Evolutionary conservation across 2,797 vertebrate species (phyloP).

Genomic region (Alauda arvensis): DNA sequence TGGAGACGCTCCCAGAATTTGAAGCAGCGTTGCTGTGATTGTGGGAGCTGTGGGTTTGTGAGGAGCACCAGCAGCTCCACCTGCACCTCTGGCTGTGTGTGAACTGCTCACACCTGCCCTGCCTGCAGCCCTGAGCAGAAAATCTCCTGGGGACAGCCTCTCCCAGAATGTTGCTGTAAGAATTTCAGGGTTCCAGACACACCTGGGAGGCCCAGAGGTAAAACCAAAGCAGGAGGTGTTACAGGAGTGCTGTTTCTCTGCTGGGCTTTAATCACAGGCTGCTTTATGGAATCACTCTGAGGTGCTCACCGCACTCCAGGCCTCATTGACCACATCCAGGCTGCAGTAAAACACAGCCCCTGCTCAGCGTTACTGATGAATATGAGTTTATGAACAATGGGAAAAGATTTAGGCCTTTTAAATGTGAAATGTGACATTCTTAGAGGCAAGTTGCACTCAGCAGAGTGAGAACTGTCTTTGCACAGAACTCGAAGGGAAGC

Average conservation of each 20-base stretch:
- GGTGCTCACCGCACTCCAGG: neutral
- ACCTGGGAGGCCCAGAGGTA: neutral
- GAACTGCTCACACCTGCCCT: neutral
- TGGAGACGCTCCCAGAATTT: neutral
- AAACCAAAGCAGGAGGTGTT: neutral
- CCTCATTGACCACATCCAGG: neutral
- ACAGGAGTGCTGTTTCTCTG: neutral
- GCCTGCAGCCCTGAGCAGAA: neutral
- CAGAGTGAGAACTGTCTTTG: neutral
- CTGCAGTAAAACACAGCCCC: neutral
- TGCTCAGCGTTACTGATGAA: neutral
- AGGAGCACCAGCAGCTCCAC: neutral
- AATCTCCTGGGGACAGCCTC: neutral
- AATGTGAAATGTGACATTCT: neutral
- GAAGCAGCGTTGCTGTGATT: neutral
- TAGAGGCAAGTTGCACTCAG: neutral
- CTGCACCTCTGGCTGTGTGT: neutral
- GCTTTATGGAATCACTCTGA: neutral
- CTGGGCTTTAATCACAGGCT: neutral
- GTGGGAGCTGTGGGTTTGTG: neutral
- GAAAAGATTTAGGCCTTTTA: neutral
- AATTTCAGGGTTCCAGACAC: neutral
- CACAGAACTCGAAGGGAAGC: neutral
- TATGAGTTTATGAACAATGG: neutral
- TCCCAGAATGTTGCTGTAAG: neutral